Evolutionary conservation across 2,113 vertebrate species (phyloP), one percentile per base, ranked within the genome.

Genomic region (Carettochelys insculpta): DNA sequence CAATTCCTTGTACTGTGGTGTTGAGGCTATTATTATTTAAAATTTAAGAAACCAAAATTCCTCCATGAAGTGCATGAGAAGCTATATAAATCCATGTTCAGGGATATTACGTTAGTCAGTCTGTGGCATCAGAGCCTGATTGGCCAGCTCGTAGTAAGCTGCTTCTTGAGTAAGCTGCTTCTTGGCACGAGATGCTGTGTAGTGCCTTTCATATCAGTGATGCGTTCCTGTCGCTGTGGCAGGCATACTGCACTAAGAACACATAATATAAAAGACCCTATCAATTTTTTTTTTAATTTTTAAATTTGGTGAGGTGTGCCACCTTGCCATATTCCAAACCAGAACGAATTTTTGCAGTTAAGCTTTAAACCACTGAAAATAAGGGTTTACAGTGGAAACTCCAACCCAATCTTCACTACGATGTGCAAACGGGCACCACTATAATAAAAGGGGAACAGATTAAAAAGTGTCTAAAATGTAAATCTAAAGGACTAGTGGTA

Each of bases 401-500:
- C 97, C 98, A 97, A 98, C 97, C 97, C 97, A 97, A 97, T 97
- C 97, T 96, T 98, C 97, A 96, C 97, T 96, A 96, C 93, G 93
- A 96, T 97, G 16, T 86, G 92, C 96, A 97, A 97, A 97, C 83
- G 88, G 97, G 97, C 88, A 92, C 96, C 95, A 91, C 97, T 97
- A 94, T 97, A 97, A 98, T 97, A 98, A 98, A 98, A 98, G 98
- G 97, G 97, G 97, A 98, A 96, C 98, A 98, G 98, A 98, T 98
- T 98, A 98, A 98, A 98, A 98, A 98, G 98, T 98, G 97, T 97
- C 97, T 98, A 98, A 98, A 98, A 97, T 98, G 97, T 98, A 98
- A 99, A 99, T 98, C 98, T 98, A 98, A 98, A 98, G 98, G 98
- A 98, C 98, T 98, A 98, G 98, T 96, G 97, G 98, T 99, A 99